These are phyloP conservation scores for Eupithecia subfuscata DNA, from an alignment of 2,888 invertebrate genomes.

Conservation along the genomic window DNA sequence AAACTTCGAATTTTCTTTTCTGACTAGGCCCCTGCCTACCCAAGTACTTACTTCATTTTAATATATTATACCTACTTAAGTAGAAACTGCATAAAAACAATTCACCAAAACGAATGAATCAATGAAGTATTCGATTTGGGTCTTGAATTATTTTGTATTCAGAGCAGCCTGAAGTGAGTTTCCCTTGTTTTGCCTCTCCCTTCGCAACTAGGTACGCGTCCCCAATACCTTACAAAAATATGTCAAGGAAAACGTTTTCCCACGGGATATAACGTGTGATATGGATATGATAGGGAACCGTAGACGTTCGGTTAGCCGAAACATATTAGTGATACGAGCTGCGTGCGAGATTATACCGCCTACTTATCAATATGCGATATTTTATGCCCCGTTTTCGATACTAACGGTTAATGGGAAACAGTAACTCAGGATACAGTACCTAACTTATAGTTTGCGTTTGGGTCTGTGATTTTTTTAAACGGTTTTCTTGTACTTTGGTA, in stretches of 20 bases:
- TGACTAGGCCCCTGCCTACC: no score
- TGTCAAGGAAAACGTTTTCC: conserved; percentile 22
- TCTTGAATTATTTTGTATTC: not conserved
- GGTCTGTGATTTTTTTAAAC: not conserved
- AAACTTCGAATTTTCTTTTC: no score
- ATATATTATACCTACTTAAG: no score
- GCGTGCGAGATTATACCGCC: conserved; percentile 33
- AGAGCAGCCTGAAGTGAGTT: conserved; percentile 1
- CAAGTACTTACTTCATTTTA: no score
- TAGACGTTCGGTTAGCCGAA: conserved; percentile 15
- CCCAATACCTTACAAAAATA: conserved; percentile 17
- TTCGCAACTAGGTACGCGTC: not conserved
- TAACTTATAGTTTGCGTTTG: not conserved
- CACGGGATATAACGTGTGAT: conserved; percentile 12
- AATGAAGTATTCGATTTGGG: not conserved
- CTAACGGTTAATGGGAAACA: conserved; percentile 8
- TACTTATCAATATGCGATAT: conserved; percentile 45
- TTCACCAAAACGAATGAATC: not conserved
- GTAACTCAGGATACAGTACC: conserved; percentile 9
- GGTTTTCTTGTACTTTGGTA: not conserved
- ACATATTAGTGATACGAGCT: conserved; percentile 22
- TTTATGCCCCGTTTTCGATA: conserved; percentile 28
- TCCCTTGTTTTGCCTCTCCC: conserved; percentile 4
- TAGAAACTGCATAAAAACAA: not conserved
- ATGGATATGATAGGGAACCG: conserved; percentile 17